Evolutionary conservation across 1,140 invertebrate genomes (phyloP).

Genomic region (Neodiprion pinetum): DNA sequence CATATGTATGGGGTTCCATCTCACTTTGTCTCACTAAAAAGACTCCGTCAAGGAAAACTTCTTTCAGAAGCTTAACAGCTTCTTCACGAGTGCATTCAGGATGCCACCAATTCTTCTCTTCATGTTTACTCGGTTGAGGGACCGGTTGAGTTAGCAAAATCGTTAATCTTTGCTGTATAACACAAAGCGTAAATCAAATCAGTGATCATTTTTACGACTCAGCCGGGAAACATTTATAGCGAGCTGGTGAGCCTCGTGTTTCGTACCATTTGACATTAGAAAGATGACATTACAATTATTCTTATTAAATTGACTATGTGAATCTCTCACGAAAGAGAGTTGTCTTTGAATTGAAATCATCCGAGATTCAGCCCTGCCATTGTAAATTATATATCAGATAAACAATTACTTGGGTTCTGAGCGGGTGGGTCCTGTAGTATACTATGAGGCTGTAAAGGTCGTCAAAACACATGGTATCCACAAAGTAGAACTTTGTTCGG

Average conservation of each 20-base stretch:
- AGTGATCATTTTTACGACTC: not conserved
- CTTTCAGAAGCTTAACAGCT: slow-evolving; percentile 81
- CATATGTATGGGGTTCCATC: slow-evolving; percentile 78
- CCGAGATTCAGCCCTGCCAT: not conserved
- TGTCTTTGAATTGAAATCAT: not conserved
- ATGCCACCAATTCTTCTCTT: slow-evolving; percentile 89
- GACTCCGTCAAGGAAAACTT: slow-evolving; percentile 80
- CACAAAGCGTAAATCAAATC: slow-evolving; percentile 18
- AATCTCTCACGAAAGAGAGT: not conserved
- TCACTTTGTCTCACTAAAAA: slow-evolving; percentile 85
- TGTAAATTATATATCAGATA: not conserved
- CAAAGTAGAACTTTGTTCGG: slow-evolving; percentile 84
- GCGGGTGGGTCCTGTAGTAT: slow-evolving; percentile 80
- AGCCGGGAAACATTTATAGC: slow-evolving; percentile 10
- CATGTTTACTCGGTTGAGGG: slow-evolving; percentile 87
- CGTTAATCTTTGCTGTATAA: slow-evolving; percentile 70
- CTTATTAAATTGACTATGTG: not conserved
- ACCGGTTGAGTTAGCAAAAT: slow-evolving; percentile 85
- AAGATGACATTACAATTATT: not conserved
- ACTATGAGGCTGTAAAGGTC: slow-evolving; percentile 87
- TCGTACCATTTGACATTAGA: not conserved
- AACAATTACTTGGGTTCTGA: slow-evolving; percentile 72
- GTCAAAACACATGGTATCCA: slow-evolving; percentile 84
- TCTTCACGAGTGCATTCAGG: slow-evolving; percentile 73
- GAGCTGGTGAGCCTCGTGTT: not conserved